phyloP scores from a whole-genome alignment of 1,140 invertebrate species.

The Ptiloglossa arizonensis region DNA sequence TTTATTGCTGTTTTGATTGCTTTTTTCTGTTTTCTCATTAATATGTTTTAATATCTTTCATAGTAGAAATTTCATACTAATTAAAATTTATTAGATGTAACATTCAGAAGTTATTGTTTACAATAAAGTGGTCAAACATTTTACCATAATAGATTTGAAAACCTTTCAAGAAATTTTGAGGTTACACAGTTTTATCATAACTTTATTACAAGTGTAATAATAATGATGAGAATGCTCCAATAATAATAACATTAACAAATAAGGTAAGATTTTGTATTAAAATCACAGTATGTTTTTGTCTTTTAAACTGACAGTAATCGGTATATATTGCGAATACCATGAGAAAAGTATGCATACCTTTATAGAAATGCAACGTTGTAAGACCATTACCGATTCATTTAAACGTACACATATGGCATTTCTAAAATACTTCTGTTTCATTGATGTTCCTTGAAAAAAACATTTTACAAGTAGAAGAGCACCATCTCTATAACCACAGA shows the following conservation, averaged over 20 bases:
- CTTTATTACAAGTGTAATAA: not conserved
- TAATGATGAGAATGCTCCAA: not conserved
- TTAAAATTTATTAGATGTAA: slow-evolving; percentile 1
- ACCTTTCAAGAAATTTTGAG: slow-evolving; percentile 25
- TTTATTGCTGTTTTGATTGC: not conserved
- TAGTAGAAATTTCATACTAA: not conserved
- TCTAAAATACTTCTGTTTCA: slow-evolving; percentile 41
- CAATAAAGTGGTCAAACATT: not conserved
- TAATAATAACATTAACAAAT: not conserved
- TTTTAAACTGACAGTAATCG: slow-evolving; percentile 46
- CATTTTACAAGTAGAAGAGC: slow-evolving; percentile 30
- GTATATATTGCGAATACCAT: slow-evolving; percentile 6
- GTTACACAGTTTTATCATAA: slow-evolving; percentile 36
- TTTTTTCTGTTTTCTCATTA: not conserved
- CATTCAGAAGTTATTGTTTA: not conserved
- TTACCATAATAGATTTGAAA: not conserved
- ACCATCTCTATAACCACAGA: slow-evolving; percentile 46
- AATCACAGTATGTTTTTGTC: not conserved
- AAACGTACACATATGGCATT: slow-evolving; percentile 17
- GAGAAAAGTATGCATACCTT: slow-evolving; percentile 46
- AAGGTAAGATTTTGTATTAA: not conserved
- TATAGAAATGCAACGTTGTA: slow-evolving; percentile 7
- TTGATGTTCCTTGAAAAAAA: slow-evolving; percentile 27
- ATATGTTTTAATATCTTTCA: not conserved
- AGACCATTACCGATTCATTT: slow-evolving; percentile 36